A percentile compares a stretch with the other conserved stretches of the same genome.
Evolutionary conservation across 2,797 vertebrate species (phyloP).

Genomic region (Cichlasoma orientale): DNA sequence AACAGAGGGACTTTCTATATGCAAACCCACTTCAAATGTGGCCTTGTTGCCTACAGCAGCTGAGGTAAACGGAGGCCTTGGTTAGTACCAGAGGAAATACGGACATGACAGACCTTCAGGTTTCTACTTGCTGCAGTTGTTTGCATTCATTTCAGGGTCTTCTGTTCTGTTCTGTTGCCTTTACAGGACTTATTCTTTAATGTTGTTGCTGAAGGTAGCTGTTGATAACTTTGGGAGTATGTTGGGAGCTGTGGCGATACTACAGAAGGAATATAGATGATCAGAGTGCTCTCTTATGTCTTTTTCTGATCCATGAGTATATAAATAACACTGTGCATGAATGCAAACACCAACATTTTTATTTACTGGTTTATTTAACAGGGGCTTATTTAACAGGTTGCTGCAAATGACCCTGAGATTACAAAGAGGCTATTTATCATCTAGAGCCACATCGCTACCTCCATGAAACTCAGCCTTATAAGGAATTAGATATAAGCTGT

Average conservation of each 20-base stretch:
- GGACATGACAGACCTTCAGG: neutral
- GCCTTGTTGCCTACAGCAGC: neutral
- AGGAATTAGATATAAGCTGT: neutral
- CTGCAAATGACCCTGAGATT: neutral
- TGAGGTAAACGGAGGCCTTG: too few relatives aligned
- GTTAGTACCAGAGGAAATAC: neutral
- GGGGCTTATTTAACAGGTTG: too few relatives aligned
- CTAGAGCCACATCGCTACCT: neutral
- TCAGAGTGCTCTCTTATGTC: too few relatives aligned
- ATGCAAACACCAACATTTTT: neutral
- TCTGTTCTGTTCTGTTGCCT: neutral
- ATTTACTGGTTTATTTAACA: neutral
- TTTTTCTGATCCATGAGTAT: too few relatives aligned
- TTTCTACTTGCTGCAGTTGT: neutral
- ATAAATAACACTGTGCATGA: neutral
- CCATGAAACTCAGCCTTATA: neutral
- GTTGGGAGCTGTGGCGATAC: too few relatives aligned
- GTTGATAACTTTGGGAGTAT: neutral
- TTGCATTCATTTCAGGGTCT: fast-evolving
- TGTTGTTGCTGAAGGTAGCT: neutral
- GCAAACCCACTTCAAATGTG: neutral
- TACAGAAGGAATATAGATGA: too few relatives aligned
- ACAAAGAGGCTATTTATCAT: neutral
- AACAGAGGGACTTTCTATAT: neutral
- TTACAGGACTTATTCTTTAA: neutral